Conservation (phyloP, 2,113 vertebrate species). For the Hipposideros armiger region DNA sequence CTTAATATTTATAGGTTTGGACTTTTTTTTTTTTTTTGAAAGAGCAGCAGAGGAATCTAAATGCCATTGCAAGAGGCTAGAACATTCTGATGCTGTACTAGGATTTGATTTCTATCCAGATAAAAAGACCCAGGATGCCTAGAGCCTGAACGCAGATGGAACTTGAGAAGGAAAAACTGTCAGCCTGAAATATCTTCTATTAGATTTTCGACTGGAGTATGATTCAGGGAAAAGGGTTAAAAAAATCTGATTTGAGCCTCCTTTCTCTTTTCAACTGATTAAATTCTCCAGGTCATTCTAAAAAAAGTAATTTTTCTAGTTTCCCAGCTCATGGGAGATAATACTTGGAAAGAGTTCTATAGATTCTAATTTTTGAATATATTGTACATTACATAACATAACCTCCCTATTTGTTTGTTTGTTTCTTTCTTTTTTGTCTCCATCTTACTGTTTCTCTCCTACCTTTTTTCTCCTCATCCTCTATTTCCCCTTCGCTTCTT, state of each 20-base stretch:
- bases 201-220: neutral
- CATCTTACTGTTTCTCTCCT: neutral
- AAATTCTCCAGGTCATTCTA: neutral
- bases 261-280: constrained; percentile 13
- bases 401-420: neutral
- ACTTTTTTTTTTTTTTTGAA: constrained; percentile 3
- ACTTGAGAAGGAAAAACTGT: constrained; percentile 3
- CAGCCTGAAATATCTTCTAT: constrained; percentile 23
- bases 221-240: neutral
- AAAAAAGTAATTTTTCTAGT: neutral
- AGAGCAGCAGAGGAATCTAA: constrained; percentile 57
- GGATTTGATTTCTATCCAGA: constrained; percentile 32
- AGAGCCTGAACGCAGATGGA: neutral
- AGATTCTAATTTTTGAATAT: neutral
- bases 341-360: neutral
- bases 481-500: neutral
- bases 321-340: neutral
- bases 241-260: neutral
- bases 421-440: neutral
- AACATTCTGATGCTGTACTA: neutral
- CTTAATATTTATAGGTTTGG: constrained; percentile 80
- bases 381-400: neutral
- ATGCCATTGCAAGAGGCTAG: constrained; percentile 29
- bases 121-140: neutral
- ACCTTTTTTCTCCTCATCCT: neutral